These are phyloP conservation scores for Drosophila tristis DNA, from an alignment of 1,140 invertebrate genomes.

Conservation along the genomic window DNA sequence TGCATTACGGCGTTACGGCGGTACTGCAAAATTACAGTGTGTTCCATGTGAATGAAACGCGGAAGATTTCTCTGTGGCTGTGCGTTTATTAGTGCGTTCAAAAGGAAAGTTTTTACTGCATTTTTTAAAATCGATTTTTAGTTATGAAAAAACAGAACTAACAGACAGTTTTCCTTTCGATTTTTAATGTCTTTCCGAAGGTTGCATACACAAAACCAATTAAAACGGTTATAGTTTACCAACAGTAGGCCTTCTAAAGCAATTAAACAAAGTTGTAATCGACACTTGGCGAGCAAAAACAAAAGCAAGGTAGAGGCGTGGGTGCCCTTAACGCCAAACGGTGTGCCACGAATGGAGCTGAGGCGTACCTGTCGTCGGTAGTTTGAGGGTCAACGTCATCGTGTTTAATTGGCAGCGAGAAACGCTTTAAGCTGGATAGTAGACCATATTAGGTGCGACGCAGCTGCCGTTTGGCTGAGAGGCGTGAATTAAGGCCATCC, in stretches of 20 bases:
- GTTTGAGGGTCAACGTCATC: slow-evolving; percentile 72
- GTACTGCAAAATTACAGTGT: too few relatives aligned
- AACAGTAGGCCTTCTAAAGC: not conserved
- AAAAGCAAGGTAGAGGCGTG: slow-evolving; percentile 41
- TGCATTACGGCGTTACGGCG: too few relatives aligned
- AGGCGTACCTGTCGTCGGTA: not conserved
- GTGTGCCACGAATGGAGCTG: slow-evolving; percentile 30
- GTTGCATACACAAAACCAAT: not conserved
- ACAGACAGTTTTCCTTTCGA: not conserved
- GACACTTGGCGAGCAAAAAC: slow-evolving; percentile 21
- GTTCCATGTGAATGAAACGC: too few relatives aligned
- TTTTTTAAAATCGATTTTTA: too few relatives aligned
- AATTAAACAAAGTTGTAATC: not conserved
- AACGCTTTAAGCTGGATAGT: slow-evolving; percentile 48
- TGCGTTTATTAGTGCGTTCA: too few relatives aligned
- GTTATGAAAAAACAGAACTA: not conserved
- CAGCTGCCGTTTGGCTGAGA: slow-evolving; percentile 47
- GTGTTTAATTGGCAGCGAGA: slow-evolving; percentile 48
- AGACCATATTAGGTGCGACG: slow-evolving; percentile 64
- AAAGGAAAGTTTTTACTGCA: too few relatives aligned
- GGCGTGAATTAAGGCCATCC: slow-evolving; percentile 74
- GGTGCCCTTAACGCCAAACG: slow-evolving; percentile 9
- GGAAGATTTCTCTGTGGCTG: too few relatives aligned
- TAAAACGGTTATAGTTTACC: not conserved
- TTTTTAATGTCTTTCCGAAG: not conserved